A percentile compares a stretch with the other conserved stretches of the same genome.
These are phyloP conservation scores for Drosophila mayaguana DNA, from an alignment of 2,888 invertebrate genomes.

Conservation along the genomic window DNA sequence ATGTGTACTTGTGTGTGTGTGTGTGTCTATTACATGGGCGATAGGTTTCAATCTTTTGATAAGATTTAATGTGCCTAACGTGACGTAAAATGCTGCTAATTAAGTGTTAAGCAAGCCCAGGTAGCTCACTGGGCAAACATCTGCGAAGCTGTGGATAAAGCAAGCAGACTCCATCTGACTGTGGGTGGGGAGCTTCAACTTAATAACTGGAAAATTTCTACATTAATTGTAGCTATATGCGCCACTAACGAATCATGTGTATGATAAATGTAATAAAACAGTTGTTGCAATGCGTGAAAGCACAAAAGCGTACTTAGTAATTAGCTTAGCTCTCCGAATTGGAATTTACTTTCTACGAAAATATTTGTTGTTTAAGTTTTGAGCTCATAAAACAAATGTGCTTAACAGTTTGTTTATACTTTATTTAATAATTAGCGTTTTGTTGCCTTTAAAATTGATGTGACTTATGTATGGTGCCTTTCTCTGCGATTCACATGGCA, in stretches of 20 bases:
- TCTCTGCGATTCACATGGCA: neutral
- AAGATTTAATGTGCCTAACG: conserved; percentile 64
- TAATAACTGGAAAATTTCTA: conserved; percentile 16
- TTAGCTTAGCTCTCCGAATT: conserved; percentile 2
- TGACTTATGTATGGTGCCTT: neutral
- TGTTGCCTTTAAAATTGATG: neutral
- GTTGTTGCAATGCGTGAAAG: conserved; percentile 8
- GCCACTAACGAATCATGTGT: conserved; percentile 22
- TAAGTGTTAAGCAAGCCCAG: conserved; percentile 59
- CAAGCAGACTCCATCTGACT: neutral
- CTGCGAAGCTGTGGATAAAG: conserved; percentile 4
- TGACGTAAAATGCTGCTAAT: conserved; percentile 70
- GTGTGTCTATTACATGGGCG: conserved; percentile 22
- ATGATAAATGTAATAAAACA: conserved; percentile 15
- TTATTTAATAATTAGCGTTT: conserved; percentile 1
- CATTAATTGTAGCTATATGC: neutral
- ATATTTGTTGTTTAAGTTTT: neutral
- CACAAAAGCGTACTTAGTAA: neutral
- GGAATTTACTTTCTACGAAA: conserved; percentile 9
- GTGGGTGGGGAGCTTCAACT: neutral
- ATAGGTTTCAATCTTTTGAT: conserved; percentile 61
- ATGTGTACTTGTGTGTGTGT: neutral
- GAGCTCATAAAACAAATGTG: conserved; percentile 4
- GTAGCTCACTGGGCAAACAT: conserved; percentile 18
- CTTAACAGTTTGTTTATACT: neutral